Percentiles rank a stretch among this genome's conserved stretches.
Evolutionary conservation across 2,797 vertebrate species (phyloP).

Genomic region (Podarcis siculus): DNA sequence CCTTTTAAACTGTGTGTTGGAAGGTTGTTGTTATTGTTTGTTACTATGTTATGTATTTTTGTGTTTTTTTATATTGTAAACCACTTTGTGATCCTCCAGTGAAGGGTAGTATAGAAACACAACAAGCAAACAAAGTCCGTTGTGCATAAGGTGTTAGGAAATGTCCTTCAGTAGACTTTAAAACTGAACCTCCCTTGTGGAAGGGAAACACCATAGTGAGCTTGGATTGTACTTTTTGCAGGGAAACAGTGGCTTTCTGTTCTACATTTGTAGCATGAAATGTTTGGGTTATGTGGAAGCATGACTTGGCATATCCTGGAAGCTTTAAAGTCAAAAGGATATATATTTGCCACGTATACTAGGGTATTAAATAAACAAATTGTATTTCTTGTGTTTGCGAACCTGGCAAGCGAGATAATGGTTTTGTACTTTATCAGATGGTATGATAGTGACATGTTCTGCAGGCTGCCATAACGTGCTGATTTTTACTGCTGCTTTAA

Average conservation of each 20-base stretch:
- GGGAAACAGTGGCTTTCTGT: conserved; percentile 14
- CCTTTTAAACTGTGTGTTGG: too few relatives aligned
- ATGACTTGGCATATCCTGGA: conserved; percentile 50
- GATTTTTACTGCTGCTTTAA: conserved; percentile 59
- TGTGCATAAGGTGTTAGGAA: background rate
- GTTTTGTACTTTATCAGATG: conserved; percentile 51
- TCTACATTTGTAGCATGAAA: conserved; percentile 20
- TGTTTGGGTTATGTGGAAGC: conserved; percentile 27
- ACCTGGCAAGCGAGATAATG: conserved; percentile 49
- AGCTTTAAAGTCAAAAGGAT: conserved; percentile 49
- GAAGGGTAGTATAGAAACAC: too few relatives aligned
- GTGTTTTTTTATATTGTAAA: too few relatives aligned
- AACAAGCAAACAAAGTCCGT: background rate
- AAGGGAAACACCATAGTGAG: background rate
- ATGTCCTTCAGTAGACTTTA: background rate
- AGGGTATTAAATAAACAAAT: conserved; percentile 56
- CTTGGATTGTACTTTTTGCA: background rate
- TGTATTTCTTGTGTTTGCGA: conserved; percentile 61
- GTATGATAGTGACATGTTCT: conserved; percentile 41
- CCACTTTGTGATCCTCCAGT: too few relatives aligned
- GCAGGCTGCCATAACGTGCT: conserved; percentile 50
- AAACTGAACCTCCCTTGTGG: background rate
- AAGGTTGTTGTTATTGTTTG: too few relatives aligned
- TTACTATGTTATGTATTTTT: too few relatives aligned
- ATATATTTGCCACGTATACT: conserved; percentile 66